These are phyloP conservation scores for Terrapene triunguis DNA, from an alignment of 2,113 vertebrate genomes.

Conservation along the genomic window DNA sequence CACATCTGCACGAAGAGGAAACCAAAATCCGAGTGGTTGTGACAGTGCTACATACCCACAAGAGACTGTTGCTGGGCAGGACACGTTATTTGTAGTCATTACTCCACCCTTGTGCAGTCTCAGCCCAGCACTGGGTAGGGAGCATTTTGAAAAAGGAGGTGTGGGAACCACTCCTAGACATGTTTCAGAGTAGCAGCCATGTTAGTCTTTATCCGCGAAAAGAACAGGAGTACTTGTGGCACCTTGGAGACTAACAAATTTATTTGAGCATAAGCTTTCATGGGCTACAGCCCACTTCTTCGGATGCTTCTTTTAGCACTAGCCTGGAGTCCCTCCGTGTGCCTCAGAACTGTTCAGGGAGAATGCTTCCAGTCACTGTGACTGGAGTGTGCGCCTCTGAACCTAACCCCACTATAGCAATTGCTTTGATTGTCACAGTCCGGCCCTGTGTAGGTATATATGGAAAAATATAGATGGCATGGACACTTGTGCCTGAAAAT, in stretches of 20 bases:
- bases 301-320: not conserved
- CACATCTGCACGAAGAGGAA: not conserved
- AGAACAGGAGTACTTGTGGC: no score
- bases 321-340: not conserved
- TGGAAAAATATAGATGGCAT: not conserved
- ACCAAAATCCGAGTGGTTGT: not conserved
- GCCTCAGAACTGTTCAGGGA: not conserved
- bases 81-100: rapidly evolving
- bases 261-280: no score
- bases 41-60: rapidly evolving
- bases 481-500: not conserved
- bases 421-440: not conserved
- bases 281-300: no score
- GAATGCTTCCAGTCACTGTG: not conserved
- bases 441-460: not conserved
- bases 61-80: not conserved
- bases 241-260: no score
- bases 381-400: not conserved
- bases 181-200: not conserved
- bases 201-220: no score
- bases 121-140: not conserved
- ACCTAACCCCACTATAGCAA: not conserved
- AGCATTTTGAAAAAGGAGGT: not conserved
- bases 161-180: not conserved
- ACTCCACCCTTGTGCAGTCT: not conserved